Evolutionary conservation across 37 sponge, comb jelly and placozoan species (phyloP).

Genomic region (Beroe forskalii): DNA sequence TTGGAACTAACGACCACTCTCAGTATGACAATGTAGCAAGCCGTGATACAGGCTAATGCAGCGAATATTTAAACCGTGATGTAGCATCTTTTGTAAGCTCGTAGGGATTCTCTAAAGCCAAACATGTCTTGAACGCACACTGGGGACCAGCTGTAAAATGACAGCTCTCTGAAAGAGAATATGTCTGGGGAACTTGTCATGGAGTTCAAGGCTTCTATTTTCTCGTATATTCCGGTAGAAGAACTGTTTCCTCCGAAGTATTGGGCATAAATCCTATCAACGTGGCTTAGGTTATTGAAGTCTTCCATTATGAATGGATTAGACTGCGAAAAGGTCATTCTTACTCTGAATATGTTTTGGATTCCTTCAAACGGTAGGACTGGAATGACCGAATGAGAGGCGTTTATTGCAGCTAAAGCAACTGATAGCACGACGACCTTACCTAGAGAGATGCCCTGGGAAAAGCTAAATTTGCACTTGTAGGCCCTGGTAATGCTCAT

Average conservation of each 20-base stretch:
- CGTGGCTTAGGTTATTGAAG: background rate
- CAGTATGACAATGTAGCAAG: background rate
- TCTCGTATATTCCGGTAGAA: background rate
- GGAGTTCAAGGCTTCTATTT: background rate
- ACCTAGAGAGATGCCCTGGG: background rate
- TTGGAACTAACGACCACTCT: background rate
- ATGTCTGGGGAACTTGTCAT: slow-evolving; percentile 8
- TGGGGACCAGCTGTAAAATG: slow-evolving; percentile 40
- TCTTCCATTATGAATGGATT: background rate
- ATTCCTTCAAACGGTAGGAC: background rate
- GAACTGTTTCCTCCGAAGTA: background rate
- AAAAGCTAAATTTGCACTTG: background rate
- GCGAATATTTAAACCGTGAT: background rate
- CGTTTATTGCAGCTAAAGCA: background rate
- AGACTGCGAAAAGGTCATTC: background rate
- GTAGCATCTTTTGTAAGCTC: background rate
- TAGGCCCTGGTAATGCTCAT: slow-evolving; percentile 20
- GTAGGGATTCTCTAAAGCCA: background rate
- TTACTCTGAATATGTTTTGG: background rate
- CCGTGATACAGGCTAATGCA: background rate
- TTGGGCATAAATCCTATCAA: background rate
- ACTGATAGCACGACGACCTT: background rate
- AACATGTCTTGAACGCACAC: slow-evolving; percentile 12
- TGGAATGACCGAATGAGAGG: background rate
- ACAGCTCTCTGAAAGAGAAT: background rate